phyloP scores from a whole-genome alignment of 92 coral and sea anemone genomes.

The Palythoa heliodiscus region DNA sequence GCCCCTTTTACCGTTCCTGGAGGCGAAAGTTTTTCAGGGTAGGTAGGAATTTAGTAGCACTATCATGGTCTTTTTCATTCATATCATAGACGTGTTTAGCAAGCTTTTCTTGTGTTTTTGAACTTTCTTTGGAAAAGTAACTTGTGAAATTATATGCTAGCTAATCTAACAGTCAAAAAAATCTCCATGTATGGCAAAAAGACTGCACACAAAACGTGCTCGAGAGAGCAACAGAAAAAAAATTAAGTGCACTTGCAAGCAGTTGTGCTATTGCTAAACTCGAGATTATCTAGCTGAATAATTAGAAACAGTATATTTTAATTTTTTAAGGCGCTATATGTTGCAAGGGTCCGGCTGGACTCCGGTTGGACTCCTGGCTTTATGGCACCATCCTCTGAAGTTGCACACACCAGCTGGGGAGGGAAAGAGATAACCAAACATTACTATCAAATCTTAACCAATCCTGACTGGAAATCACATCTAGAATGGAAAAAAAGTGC shows the following conservation, averaged over 20 bases:
- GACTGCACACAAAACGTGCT: too few relatives aligned
- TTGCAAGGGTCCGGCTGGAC: background rate
- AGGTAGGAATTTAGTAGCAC: background rate
- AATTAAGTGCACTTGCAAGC: background rate
- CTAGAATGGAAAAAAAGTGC: background rate
- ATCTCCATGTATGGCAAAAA: too few relatives aligned
- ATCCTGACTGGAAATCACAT: slow-evolving; percentile 1
- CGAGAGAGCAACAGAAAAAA: too few relatives aligned
- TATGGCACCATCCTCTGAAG: background rate
- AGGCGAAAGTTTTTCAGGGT: background rate
- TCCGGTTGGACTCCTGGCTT: background rate
- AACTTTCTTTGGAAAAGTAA: too few relatives aligned
- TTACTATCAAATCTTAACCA: background rate
- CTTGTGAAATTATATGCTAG: too few relatives aligned
- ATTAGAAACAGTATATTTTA: background rate
- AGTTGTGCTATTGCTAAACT: background rate
- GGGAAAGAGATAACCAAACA: background rate
- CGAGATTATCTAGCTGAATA: background rate
- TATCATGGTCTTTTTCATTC: too few relatives aligned
- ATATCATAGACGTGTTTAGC: too few relatives aligned
- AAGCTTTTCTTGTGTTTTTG: too few relatives aligned
- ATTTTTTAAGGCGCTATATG: background rate
- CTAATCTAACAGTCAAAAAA: too few relatives aligned
- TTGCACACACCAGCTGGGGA: background rate
- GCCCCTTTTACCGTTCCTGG: background rate